phyloP scores from a whole-genome alignment of 1,140 invertebrate genomes.

The Orussus abietinus region DNA sequence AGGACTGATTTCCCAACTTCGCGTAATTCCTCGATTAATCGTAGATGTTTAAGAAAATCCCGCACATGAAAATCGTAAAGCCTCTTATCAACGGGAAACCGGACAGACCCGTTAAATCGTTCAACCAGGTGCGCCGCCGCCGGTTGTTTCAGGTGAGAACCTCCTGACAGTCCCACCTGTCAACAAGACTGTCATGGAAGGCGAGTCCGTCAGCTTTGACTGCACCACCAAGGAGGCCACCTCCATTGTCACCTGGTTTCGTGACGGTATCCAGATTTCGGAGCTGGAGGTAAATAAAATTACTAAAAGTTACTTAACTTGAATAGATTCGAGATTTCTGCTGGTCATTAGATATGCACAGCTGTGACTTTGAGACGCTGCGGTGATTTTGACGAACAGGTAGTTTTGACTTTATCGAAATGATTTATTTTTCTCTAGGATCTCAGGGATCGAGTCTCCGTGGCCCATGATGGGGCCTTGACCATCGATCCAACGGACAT shows the following conservation, averaged over 20 bases:
- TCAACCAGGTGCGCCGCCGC: conserved; percentile 50
- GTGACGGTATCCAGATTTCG: conserved; percentile 61
- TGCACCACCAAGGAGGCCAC: conserved; percentile 70
- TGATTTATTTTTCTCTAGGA: conserved; percentile 46
- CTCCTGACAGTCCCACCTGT: conserved; percentile 79
- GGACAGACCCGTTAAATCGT: conserved; percentile 51
- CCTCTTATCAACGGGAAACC: conserved; percentile 45
- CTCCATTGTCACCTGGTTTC: conserved; percentile 65
- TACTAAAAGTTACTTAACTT: no score
- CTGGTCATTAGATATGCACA: no score
- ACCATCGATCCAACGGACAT: conserved; percentile 71
- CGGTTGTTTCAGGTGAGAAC: conserved; percentile 70
- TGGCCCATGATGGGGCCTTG: conserved; percentile 69
- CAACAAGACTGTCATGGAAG: conserved; percentile 85
- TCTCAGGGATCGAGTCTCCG: conserved; percentile 59
- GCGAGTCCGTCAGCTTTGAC: conserved; percentile 74
- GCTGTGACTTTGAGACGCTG: no score
- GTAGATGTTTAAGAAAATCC: no score
- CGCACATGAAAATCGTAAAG: conserved; percentile 4
- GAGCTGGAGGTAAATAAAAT: conserved; percentile 56
- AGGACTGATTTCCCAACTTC: no score
- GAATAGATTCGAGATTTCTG: no score
- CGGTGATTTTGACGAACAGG: no score
- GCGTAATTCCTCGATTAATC: no score
- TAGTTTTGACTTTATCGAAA: no score